Conservation (phyloP, 2,797 vertebrate genomes). For the Propithecus perrieri region DNA sequence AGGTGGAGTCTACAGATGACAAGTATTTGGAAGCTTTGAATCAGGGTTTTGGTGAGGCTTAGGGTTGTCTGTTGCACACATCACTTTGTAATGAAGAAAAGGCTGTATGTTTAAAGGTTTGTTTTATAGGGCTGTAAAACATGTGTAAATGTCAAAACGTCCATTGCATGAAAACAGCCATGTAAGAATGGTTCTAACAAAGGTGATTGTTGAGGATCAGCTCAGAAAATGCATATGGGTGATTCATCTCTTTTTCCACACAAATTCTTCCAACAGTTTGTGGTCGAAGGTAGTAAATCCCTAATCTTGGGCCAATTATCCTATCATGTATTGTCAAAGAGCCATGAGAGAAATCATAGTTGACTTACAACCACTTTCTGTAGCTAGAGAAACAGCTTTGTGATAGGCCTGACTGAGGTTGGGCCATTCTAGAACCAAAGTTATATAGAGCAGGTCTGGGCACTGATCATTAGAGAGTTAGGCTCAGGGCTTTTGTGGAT, state of each 20-base stretch:
- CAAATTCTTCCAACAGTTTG: neutral
- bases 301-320: neutral
- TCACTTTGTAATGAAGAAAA: slow-evolving; percentile 35
- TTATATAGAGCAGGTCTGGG: neutral
- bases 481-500: neutral
- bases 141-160: neutral
- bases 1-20: neutral
- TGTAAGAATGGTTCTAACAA: neutral
- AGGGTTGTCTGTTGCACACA: neutral
- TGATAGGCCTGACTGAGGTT: neutral
- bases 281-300: neutral
- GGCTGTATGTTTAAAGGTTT: neutral
- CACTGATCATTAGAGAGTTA: neutral
- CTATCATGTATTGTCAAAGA: neutral
- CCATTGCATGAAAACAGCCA: neutral
- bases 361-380: neutral
- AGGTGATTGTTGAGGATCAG: neutral
- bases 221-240: neutral
- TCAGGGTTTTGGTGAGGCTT: neutral
- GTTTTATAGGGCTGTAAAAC: slow-evolving; percentile 36
- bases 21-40: neutral
- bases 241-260: neutral
- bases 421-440: neutral
- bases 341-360: neutral
- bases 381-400: neutral